These are phyloP conservation scores for Saccostrea cuccullata DNA, from an alignment of 1,140 invertebrate species.

Conservation along the genomic window DNA sequence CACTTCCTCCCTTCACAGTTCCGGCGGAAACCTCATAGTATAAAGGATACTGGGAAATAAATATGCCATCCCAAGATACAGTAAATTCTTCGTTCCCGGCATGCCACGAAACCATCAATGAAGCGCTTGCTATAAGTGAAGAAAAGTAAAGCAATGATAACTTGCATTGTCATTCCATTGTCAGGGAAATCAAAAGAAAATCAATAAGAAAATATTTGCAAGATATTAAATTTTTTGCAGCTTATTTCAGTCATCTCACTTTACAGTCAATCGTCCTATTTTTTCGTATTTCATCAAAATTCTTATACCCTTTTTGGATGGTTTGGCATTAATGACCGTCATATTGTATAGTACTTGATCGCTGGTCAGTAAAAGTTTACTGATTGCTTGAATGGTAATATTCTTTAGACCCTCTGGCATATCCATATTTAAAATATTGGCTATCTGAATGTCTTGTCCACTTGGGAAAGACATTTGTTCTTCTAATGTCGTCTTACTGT, in stretches of 20 bases:
- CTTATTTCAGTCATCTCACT: too few relatives aligned
- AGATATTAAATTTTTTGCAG: too few relatives aligned
- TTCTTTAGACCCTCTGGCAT: conserved; percentile 14
- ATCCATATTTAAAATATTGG: conserved; percentile 26
- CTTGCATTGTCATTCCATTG: too few relatives aligned
- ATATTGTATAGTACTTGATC: conserved; percentile 31
- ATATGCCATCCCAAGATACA: conserved; percentile 54
- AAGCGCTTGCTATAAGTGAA: background rate
- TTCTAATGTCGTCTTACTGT: background rate
- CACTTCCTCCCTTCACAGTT: conserved; percentile 47
- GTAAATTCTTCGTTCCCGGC: conserved; percentile 32
- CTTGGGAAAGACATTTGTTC: conserved; percentile 44
- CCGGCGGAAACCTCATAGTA: conserved; percentile 57
- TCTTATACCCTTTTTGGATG: background rate
- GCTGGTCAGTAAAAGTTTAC: conserved; percentile 27
- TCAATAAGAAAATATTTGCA: too few relatives aligned
- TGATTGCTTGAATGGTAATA: conserved; percentile 40
- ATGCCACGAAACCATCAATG: conserved; percentile 26
- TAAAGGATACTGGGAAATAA: conserved; percentile 46
- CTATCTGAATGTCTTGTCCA: conserved; percentile 25
- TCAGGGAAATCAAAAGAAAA: too few relatives aligned
- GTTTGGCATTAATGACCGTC: conserved; percentile 34
- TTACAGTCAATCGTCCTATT: too few relatives aligned
- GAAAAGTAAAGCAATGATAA: background rate
- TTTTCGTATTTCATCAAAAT: background rate